These are phyloP conservation scores for Pao palembangensis DNA, from an alignment of 2,113 vertebrate species.

Conservation along the genomic window DNA sequence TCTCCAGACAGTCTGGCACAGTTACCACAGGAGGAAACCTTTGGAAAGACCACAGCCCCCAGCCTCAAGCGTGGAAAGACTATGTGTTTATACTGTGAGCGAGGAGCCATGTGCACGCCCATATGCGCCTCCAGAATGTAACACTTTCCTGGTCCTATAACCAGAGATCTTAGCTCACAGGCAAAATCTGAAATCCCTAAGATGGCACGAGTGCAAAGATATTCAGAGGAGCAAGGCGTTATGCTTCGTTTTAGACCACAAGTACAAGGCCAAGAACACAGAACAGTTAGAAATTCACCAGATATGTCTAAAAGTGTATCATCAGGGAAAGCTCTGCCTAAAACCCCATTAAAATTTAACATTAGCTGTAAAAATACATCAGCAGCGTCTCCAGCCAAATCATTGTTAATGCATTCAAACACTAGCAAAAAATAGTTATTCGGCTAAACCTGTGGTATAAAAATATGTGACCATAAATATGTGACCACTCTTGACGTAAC, in stretches of 20 bases:
- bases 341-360: conserved; percentile 24
- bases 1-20: conserved; percentile 68
- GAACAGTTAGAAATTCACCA: conserved; percentile 13
- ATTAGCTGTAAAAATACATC: neutral
- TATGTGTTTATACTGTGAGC: conserved; percentile 13
- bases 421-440: too few relatives aligned
- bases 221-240: neutral
- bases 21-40: conserved; percentile 58
- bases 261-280: conserved; percentile 8
- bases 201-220: conserved; percentile 21
- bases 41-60: conserved; percentile 60
- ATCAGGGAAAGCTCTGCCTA: neutral
- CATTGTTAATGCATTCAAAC: too few relatives aligned
- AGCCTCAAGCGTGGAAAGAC: conserved; percentile 53
- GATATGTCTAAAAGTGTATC: neutral
- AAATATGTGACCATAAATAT: too few relatives aligned
- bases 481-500: too few relatives aligned
- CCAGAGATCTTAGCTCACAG: conserved; percentile 37
- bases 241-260: neutral
- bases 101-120: conserved; percentile 4
- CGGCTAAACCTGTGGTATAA: too few relatives aligned
- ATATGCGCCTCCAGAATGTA: conserved; percentile 46
- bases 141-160: conserved; percentile 29
- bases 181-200: conserved; percentile 27
- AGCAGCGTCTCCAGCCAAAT: neutral